A percentile compares a stretch with the other conserved stretches of the same genome.
phyloP scores from a whole-genome alignment of 2,888 invertebrate genomes.

The Dyspetes luteomarginatus region DNA sequence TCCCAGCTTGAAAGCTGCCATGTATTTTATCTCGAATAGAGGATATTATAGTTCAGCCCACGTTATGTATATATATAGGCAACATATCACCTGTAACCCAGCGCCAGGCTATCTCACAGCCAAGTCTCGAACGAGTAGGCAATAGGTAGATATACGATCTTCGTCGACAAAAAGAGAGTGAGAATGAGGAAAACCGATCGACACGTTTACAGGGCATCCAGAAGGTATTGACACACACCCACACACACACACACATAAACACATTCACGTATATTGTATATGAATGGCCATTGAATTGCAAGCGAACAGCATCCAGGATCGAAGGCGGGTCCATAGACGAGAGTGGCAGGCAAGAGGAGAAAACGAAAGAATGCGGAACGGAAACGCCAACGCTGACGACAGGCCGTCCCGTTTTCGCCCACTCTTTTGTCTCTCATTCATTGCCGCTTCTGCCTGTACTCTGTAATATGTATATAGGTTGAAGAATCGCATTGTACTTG shows the following conservation, averaged over 20 bases:
- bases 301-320: conserved; percentile 34
- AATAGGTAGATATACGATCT: conserved; percentile 42
- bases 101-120: background rate
- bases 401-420: conserved; percentile 60
- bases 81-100: conserved; percentile 43
- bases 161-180: conserved; percentile 12
- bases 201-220: conserved; percentile 43
- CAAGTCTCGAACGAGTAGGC: conserved; percentile 15
- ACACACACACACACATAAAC: background rate
- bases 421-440: conserved; percentile 52
- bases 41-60: conserved; percentile 11
- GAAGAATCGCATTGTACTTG: conserved; percentile 39
- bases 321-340: conserved; percentile 45
- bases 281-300: conserved; percentile 60
- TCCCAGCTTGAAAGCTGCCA: conserved; percentile 13
- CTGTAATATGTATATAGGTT: background rate
- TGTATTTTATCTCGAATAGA: conserved; percentile 8
- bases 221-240: conserved; percentile 9
- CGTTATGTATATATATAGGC: conserved; percentile 12
- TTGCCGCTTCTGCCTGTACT: conserved; percentile 41
- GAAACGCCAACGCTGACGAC: conserved; percentile 63
- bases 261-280: too few species aligned
- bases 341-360: background rate
- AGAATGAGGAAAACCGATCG: conserved; percentile 55
- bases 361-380: conserved; percentile 61